Evolutionary conservation across 1,140 invertebrate species (phyloP), one percentile per base, ranked within the genome.

Genomic region (Nylanderia fulva): DNA sequence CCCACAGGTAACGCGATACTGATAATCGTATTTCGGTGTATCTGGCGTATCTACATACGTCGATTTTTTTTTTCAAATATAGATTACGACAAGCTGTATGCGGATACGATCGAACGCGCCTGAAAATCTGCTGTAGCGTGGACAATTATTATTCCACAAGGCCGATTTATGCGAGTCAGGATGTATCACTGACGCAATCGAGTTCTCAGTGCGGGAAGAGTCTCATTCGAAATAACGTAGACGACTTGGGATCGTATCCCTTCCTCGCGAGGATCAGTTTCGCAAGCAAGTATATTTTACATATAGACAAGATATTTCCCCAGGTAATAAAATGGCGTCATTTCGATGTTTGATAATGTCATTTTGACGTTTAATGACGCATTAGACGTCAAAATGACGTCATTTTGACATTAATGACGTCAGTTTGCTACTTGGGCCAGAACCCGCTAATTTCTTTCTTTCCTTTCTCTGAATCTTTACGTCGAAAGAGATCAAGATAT

Each of bases 61-160:
- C 13, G 2, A 63, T 71, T 48, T 85, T 24, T 33, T 33, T 33
- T 33, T 33, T 52, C 11, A 2, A 79, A 0, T 9, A 1, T 52
- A 93, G 92, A 91, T 93, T 93, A 83, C 89, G 91, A 13, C 89
- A 92, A 76, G 85, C 88, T 2, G 87, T 93, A 27, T 93, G 92
- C 68, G 92, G 92, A 1, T 93, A 93, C 45, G 83, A 88, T 7
- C 83, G 60, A 36, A 66, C 68, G 8, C 88, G 42, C 48, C 36
- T 88, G 24, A 93, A 91, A 86, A 80, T 93, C 33, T 93, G 92
- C 76, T 93, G 92, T 56, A 87, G 90, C 63, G 27, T 68, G 0
- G 58, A 84, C 8, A 45, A 18, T 13, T 58, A 18, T 13, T 58
- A 85, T 21, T 13, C 21, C 18, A 33, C 54, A 13, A 85, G 42